A percentile compares a stretch with the other conserved stretches of the same genome.
Conservation (phyloP, 1,140 invertebrate species). For the Danaus melanippus region DNA sequence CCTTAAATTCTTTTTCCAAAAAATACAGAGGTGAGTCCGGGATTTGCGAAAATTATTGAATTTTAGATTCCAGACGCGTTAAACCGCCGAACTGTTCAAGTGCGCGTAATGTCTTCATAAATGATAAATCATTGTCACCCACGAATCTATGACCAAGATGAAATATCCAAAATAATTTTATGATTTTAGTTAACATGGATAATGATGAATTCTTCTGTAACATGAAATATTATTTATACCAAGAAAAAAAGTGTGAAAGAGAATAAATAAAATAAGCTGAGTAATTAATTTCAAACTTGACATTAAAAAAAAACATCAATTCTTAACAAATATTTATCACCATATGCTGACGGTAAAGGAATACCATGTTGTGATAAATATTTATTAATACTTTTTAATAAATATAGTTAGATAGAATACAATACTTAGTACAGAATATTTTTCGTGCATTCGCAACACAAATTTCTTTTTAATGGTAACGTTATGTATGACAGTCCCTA, state of each 20-base stretch:
- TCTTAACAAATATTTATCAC: too few relatives aligned
- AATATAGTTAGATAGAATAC: too few relatives aligned
- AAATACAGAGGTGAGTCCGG: constrained; percentile 10
- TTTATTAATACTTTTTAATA: too few relatives aligned
- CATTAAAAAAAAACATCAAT: too few relatives aligned
- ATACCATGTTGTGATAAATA: too few relatives aligned
- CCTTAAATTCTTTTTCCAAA: constrained; percentile 5
- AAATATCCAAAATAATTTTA: constrained; percentile 11
- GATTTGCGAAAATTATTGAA: constrained; percentile 37
- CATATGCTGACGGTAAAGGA: too few relatives aligned
- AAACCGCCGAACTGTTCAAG: constrained; percentile 20
- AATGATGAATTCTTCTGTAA: neutral
- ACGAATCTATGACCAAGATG: constrained; percentile 12
- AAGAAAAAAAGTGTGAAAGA: neutral
- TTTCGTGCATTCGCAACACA: neutral
- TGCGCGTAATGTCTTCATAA: too few relatives aligned
- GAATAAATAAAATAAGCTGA: neutral
- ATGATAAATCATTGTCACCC: constrained; percentile 42
- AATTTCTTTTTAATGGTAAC: constrained; percentile 6
- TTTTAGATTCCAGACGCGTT: constrained; percentile 35
- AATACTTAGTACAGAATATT: neutral
- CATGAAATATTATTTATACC: neutral
- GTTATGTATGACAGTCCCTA: neutral
- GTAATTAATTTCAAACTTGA: neutral
- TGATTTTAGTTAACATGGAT: constrained; percentile 4